A percentile compares a stretch with the other conserved stretches of the same genome.
Evolutionary conservation across 2,113 vertebrate species (phyloP).

Genomic region (Uropsilus gracilis): DNA sequence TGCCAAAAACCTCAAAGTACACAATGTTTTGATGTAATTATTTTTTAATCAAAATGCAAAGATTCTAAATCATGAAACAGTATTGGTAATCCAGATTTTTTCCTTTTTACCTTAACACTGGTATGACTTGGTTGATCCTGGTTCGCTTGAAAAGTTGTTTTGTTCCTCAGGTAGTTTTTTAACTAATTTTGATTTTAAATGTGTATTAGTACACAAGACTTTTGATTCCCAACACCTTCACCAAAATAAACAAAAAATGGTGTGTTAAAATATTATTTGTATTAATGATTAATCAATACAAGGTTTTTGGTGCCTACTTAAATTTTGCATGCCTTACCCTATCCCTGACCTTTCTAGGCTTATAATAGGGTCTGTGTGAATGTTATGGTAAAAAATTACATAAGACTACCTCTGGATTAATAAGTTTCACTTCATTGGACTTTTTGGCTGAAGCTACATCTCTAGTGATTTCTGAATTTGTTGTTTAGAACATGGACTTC

Average conservation of each 20-base stretch:
- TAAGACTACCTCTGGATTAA: neutral
- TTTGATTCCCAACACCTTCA: too few species aligned
- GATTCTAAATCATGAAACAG: constrained; percentile 5
- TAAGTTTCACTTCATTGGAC: neutral
- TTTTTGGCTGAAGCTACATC: neutral
- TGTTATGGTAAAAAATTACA: neutral
- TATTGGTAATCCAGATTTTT: neutral
- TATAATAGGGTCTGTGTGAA: neutral
- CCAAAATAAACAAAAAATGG: neutral
- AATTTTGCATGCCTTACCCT: neutral
- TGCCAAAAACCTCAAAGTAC: neutral
- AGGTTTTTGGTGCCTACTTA: neutral
- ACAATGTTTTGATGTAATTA: neutral
- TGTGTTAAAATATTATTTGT: neutral
- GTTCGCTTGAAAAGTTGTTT: neutral
- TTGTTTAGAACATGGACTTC: neutral
- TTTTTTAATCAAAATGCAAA: neutral
- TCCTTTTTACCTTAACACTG: neutral
- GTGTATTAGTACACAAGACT: too few species aligned
- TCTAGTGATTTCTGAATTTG: neutral
- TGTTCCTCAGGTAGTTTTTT: neutral
- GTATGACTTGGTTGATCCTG: neutral
- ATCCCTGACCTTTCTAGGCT: neutral
- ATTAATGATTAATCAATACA: neutral
- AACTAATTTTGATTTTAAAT: too few species aligned